These are phyloP conservation scores for Corythoichthys intestinalis DNA, from an alignment of 2,113 vertebrate species.

Conservation along the genomic window DNA sequence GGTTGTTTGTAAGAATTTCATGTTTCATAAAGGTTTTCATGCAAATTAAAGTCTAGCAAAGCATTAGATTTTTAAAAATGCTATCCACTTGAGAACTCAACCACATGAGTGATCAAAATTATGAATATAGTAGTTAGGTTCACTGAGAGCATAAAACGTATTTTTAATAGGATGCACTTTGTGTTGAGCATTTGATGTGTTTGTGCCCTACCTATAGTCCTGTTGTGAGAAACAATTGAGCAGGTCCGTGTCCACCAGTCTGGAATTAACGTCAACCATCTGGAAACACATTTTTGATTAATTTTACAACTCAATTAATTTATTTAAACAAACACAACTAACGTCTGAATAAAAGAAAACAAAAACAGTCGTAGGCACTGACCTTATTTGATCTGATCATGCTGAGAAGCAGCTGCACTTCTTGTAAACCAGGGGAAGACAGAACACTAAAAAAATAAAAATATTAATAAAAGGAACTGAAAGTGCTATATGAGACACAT, in stretches of 20 bases:
- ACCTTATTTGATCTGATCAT: slow-evolving; percentile 80
- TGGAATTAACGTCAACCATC: slow-evolving; percentile 68
- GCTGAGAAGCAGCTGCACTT: slow-evolving; percentile 78
- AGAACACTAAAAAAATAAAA: slow-evolving; percentile 74
- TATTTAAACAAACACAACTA: not conserved
- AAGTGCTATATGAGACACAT: not conserved
- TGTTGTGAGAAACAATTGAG: slow-evolving; percentile 82
- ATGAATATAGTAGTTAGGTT: no score
- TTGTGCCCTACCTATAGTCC: slow-evolving; percentile 75
- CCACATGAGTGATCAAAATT: no score
- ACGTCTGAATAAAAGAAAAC: not conserved
- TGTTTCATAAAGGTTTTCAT: no score
- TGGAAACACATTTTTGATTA: slow-evolving; percentile 54
- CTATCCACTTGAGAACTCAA: no score
- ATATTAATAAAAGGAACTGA: slow-evolving; percentile 6
- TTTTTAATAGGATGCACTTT: not conserved
- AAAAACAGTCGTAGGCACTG: slow-evolving; percentile 31
- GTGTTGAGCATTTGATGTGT: not conserved
- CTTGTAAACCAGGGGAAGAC: slow-evolving; percentile 75
- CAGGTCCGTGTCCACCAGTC: slow-evolving; percentile 78
- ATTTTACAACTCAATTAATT: not conserved
- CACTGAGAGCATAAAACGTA: no score
- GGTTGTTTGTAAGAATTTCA: no score
- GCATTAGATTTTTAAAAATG: no score
- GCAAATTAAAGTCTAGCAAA: no score